Percentiles rank a stretch among this genome's conserved stretches.
Evolutionary conservation across 2,888 invertebrate genomes (phyloP).

Genomic region (Lithophane leautieri): DNA sequence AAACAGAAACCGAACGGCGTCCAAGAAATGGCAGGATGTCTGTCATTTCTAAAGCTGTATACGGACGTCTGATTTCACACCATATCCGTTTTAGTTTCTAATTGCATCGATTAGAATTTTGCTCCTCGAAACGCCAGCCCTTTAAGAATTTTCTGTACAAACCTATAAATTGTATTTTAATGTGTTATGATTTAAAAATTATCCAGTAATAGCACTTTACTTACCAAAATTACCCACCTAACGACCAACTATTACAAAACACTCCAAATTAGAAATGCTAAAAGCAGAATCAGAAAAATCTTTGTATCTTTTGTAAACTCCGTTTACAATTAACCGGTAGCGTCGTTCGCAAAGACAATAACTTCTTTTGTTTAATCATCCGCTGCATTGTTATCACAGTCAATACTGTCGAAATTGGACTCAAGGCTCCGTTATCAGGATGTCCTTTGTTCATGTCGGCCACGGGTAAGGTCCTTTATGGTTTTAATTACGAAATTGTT

Average conservation of each 20-base stretch:
- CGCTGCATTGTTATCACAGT: constrained; percentile 54
- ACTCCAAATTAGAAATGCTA: constrained; percentile 2
- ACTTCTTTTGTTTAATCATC: constrained; percentile 49
- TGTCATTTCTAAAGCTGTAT: constrained; percentile 44
- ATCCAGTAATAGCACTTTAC: not conserved
- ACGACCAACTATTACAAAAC: not conserved
- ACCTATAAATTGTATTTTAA: not conserved
- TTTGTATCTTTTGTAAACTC: constrained; percentile 31
- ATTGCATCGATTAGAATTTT: not conserved
- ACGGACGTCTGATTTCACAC: constrained; percentile 57
- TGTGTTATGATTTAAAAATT: no score
- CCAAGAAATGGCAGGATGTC: constrained; percentile 35
- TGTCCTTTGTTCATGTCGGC: constrained; percentile 61
- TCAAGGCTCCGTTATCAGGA: constrained; percentile 61
- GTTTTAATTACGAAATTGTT: constrained; percentile 17
- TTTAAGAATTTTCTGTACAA: not conserved
- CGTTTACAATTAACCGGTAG: constrained; percentile 32
- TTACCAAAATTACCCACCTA: not conserved
- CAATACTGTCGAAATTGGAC: constrained; percentile 57
- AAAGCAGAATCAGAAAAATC: constrained; percentile 8
- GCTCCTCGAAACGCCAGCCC: not conserved
- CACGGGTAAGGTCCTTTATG: constrained; percentile 56
- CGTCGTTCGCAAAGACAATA: constrained; percentile 45
- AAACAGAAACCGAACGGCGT: not conserved
- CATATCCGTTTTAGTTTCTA: constrained; percentile 43